These are phyloP conservation scores for Tiliqua scincoides DNA, from an alignment of 2,113 vertebrate genomes.

Conservation along the genomic window DNA sequence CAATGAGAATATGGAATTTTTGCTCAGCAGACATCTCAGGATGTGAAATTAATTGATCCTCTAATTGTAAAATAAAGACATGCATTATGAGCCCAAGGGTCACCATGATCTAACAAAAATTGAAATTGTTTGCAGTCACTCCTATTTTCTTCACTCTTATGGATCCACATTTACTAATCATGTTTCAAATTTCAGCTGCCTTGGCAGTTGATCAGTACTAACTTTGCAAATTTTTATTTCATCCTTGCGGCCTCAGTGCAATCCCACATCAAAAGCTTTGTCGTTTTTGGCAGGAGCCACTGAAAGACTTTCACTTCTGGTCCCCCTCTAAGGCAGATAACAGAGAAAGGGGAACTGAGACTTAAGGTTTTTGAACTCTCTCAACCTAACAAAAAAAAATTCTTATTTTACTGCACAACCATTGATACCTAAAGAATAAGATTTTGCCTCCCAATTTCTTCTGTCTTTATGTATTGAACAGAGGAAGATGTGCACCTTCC, in stretches of 20 bases:
- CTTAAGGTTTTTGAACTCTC: not conserved
- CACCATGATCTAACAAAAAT: not conserved
- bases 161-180: not conserved
- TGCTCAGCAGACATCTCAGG: not conserved
- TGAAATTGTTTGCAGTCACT: not conserved
- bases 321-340: not conserved
- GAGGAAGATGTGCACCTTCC: not conserved
- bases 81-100: not conserved
- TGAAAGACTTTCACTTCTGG: not conserved
- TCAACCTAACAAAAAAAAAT: not conserved
- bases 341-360: not conserved
- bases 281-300: not conserved
- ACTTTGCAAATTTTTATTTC: not conserved
- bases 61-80: not conserved
- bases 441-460: not conserved
- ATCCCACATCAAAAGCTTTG: not conserved
- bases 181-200: not conserved
- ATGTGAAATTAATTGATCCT: not conserved
- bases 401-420: not conserved
- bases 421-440: not conserved
- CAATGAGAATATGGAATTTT: not conserved
- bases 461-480: not conserved
- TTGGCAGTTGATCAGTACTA: not conserved
- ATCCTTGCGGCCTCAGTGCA: not conserved
- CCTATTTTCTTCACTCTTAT: not conserved